Percentiles rank a stretch among this genome's conserved stretches.
Evolutionary conservation across 2,113 vertebrate species (phyloP).

Genomic region (Salvelinus alpinus): DNA sequence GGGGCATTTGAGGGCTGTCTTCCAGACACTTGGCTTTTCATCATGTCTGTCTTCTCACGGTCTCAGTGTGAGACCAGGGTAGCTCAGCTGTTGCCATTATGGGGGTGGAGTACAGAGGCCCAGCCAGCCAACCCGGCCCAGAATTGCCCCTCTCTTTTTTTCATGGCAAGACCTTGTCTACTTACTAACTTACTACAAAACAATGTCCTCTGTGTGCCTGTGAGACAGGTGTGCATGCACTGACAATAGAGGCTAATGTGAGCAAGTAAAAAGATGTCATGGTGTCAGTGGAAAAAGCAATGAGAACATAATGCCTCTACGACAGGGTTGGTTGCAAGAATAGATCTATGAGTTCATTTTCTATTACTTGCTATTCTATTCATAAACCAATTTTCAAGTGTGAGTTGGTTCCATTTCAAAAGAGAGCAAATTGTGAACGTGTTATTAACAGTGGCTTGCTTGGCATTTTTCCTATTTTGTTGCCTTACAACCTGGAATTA

Average conservation of each 20-base stretch:
- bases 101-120: constrained; percentile 30
- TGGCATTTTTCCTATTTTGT: no score
- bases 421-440: no score
- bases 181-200: constrained; percentile 8
- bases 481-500: no score
- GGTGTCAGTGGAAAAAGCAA: background rate
- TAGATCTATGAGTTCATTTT: constrained; percentile 11
- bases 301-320: background rate
- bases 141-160: background rate
- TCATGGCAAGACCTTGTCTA: constrained; percentile 13
- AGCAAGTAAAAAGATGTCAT: constrained; percentile 11
- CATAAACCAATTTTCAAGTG: no score
- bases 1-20: constrained; percentile 15
- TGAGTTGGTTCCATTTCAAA: no score
- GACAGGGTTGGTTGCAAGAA: background rate
- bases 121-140: background rate
- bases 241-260: constrained; percentile 2
- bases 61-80: constrained; percentile 31
- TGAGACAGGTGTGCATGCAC: constrained; percentile 28
- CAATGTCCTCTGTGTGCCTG: constrained; percentile 41
- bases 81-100: constrained; percentile 12
- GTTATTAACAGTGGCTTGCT: no score
- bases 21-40: constrained; percentile 25
- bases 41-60: constrained; percentile 28
- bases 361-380: background rate